phyloP scores from a whole-genome alignment of 1,140 invertebrate genomes.

The Meloidogyne exigua region DNA sequence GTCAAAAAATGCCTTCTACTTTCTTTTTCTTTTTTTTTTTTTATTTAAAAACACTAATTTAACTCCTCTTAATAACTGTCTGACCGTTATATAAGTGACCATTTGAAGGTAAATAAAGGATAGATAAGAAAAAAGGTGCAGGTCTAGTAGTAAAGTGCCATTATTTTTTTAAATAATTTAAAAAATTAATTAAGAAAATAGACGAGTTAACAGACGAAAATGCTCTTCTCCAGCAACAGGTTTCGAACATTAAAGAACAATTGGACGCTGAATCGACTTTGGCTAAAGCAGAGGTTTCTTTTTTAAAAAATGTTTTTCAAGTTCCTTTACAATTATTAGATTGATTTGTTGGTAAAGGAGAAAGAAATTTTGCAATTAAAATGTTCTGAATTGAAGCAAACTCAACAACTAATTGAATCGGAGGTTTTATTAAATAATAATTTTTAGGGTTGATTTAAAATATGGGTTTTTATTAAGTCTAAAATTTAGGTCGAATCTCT shows the following conservation, averaged over 20 bases:
- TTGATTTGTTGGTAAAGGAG: constrained; percentile 7
- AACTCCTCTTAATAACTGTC: too few relatives aligned
- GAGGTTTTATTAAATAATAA: background rate
- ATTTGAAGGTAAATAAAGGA: too few relatives aligned
- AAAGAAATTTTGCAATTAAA: constrained; percentile 12
- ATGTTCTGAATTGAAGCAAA: constrained; percentile 3
- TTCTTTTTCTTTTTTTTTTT: too few relatives aligned
- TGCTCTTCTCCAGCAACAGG: background rate
- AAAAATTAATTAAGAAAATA: background rate
- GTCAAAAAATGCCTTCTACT: too few relatives aligned
- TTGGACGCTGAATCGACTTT: background rate
- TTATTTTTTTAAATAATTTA: background rate
- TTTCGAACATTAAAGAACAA: background rate
- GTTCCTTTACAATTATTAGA: background rate
- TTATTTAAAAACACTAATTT: too few relatives aligned
- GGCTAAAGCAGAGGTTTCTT: background rate
- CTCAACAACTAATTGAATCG: background rate
- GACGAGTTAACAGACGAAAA: background rate
- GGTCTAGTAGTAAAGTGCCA: too few relatives aligned
- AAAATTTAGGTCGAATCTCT: constrained; percentile 11
- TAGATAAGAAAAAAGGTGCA: too few relatives aligned
- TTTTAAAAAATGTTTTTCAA: background rate
- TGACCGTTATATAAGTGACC: too few relatives aligned
- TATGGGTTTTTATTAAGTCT: background rate
- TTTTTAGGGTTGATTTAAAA: too few relatives aligned